A percentile compares a stretch with the other conserved stretches of the same genome.
Conservation (phyloP, 64 coral and sea anemone species). For the Pocillopora verrucosa region DNA sequence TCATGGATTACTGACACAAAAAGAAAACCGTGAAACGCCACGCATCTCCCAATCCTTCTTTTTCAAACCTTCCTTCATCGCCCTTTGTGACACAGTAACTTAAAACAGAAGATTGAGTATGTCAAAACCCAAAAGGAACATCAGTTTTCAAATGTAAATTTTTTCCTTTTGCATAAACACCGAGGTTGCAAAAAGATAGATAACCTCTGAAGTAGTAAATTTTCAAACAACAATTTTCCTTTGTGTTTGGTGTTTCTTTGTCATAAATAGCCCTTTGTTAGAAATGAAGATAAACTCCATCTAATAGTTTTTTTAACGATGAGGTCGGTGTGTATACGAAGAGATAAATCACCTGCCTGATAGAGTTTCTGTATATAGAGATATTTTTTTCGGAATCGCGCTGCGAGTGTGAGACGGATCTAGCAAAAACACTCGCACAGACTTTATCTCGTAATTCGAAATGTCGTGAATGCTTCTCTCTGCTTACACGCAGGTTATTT, state of each 20-base stretch:
- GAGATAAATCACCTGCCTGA: background rate
- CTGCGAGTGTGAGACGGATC: background rate
- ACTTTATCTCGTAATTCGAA: background rate
- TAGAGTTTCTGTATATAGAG: background rate
- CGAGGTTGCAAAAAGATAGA: background rate
- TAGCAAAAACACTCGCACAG: background rate
- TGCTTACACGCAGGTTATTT: background rate
- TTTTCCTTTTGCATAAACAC: background rate
- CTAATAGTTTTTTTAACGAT: background rate
- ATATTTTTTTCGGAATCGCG: background rate
- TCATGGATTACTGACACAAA: background rate
- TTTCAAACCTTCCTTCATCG: no score
- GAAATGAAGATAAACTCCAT: slow-evolving; percentile 13
- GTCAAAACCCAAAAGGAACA: background rate
- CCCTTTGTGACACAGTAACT: background rate
- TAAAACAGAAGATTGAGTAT: background rate
- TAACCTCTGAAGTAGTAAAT: background rate
- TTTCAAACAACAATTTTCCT: background rate
- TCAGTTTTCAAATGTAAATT: slow-evolving; percentile 36
- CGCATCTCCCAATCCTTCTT: no score
- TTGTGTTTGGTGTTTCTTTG: background rate
- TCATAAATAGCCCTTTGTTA: background rate
- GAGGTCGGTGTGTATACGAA: background rate
- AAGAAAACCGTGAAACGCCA: background rate
- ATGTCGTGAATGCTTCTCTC: background rate